Evolutionary conservation across 2,113 vertebrate genomes (phyloP).

Genomic region (Nothocercus julius): DNA sequence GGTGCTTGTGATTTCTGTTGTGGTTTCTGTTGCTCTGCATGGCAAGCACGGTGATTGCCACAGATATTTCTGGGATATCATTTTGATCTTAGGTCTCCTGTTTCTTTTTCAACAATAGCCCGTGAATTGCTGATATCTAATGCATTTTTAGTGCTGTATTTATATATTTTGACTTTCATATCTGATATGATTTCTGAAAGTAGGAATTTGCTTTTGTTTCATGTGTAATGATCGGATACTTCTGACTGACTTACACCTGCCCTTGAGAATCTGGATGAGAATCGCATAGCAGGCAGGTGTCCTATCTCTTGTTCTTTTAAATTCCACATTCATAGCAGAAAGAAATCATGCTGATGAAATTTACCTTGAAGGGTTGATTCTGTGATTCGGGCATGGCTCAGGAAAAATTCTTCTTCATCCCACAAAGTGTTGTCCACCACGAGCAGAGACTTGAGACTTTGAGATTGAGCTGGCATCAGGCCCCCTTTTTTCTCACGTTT

Average conservation of each 20-base stretch:
- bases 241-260: neutral
- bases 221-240: neutral
- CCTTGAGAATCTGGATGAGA: neutral
- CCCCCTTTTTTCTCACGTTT: neutral
- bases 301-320: neutral
- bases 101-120: neutral
- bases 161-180: neutral
- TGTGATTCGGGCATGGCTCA: neutral
- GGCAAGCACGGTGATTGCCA: neutral
- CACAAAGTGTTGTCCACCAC: neutral
- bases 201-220: neutral
- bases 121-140: neutral
- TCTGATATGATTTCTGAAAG: neutral
- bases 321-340: neutral
- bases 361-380: neutral
- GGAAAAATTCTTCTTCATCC: neutral
- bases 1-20: neutral
- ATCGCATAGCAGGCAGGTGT: neutral
- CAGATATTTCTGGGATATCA: neutral
- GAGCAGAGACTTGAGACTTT: neutral
- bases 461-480: neutral
- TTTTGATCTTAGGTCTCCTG: neutral
- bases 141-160: neutral
- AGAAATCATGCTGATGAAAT: neutral
- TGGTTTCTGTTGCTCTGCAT: neutral